These are phyloP conservation scores for Drosophila jambulina DNA, from an alignment of 1,140 invertebrate genomes.

Conservation along the genomic window DNA sequence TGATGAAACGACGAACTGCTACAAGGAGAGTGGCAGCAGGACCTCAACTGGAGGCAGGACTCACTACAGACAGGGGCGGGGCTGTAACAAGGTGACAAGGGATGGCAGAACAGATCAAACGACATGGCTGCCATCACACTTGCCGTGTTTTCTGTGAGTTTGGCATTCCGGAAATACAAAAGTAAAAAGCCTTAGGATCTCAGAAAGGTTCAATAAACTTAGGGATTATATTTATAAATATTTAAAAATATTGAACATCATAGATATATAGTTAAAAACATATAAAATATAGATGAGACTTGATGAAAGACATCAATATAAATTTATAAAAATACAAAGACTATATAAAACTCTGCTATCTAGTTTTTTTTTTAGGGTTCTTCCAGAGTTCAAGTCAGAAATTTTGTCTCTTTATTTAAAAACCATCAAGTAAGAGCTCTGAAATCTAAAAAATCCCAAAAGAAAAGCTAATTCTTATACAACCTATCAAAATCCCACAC, in stretches of 20 bases:
- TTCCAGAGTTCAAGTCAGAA: too few species aligned
- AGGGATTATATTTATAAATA: not conserved
- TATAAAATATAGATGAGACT: too few species aligned
- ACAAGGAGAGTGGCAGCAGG: not conserved
- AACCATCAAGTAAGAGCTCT: not conserved
- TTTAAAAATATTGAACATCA: not conserved
- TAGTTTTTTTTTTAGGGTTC: too few species aligned
- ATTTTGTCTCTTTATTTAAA: not conserved
- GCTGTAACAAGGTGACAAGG: not conserved
- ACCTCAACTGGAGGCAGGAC: conserved; percentile 27
- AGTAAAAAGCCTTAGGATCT: not conserved
- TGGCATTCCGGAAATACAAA: not conserved
- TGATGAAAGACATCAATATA: too few species aligned
- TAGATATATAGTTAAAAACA: too few species aligned
- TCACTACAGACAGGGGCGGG: conserved; percentile 1
- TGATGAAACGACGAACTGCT: not conserved
- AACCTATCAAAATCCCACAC: not conserved
- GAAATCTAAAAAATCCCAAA: not conserved
- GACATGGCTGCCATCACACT: conserved; percentile 1
- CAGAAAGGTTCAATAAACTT: not conserved
- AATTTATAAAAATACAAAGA: not conserved
- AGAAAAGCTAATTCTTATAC: too few species aligned
- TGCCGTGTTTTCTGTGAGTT: not conserved
- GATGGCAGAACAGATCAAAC: conserved; percentile 6
- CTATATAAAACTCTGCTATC: not conserved